Conservation (phyloP, 2,113 vertebrate species). For the Rhabdornis inornatus region DNA sequence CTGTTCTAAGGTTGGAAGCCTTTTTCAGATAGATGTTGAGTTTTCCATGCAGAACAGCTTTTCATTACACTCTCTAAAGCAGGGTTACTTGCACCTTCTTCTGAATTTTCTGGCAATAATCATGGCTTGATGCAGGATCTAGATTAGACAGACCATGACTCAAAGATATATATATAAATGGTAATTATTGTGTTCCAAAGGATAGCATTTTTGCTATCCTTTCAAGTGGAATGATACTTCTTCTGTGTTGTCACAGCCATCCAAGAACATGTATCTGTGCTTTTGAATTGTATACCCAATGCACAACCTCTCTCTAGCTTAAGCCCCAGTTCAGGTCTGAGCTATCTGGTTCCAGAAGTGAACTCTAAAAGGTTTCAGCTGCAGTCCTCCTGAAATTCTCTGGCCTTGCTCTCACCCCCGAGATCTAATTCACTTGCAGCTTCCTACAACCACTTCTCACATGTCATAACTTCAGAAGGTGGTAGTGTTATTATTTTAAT, state of each 20-base stretch:
- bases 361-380: background rate
- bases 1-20: background rate
- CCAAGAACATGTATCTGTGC: background rate
- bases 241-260: background rate
- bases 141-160: background rate
- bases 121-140: background rate
- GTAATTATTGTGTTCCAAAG: background rate
- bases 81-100: background rate
- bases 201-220: background rate
- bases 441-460: background rate
- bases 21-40: background rate
- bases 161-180: background rate
- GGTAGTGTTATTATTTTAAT: background rate
- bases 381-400: background rate
- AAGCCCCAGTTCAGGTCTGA: background rate
- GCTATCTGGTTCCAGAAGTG: background rate
- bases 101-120: background rate
- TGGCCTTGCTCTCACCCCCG: background rate
- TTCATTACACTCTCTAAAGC: background rate
- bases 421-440: background rate
- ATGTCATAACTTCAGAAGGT: background rate
- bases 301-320: rapidly evolving
- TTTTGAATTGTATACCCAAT: background rate
- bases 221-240: background rate
- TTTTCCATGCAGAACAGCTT: background rate